Evolutionary conservation across 2,113 vertebrate species (phyloP).

Genomic region (Crotalus helleri): DNA sequence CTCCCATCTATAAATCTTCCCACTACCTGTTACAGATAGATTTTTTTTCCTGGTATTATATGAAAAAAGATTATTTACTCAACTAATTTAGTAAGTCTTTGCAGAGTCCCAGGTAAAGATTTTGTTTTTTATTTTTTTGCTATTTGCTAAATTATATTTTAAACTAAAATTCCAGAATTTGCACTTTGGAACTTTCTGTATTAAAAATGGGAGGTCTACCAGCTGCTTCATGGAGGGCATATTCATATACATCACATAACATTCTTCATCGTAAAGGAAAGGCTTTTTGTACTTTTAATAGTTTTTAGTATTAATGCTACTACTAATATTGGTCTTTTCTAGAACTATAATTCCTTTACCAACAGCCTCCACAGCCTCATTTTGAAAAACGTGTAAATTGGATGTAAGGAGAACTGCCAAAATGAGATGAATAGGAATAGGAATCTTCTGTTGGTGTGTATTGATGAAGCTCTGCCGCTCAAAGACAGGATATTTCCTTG

Average conservation of each 20-base stretch:
- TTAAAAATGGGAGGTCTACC: neutral
- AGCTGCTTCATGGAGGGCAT: neutral
- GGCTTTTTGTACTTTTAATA: neutral
- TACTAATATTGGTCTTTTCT: neutral
- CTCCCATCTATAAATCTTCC: neutral
- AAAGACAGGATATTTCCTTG: constrained; percentile 37
- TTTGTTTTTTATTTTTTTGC: too few relatives aligned
- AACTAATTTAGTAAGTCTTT: neutral
- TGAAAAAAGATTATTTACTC: neutral
- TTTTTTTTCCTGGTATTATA: neutral
- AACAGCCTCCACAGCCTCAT: neutral
- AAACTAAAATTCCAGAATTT: neutral
- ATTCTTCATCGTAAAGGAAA: neutral
- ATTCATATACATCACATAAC: neutral
- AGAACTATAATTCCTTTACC: neutral
- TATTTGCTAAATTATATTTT: neutral
- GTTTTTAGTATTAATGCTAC: neutral
- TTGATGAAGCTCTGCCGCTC: constrained; percentile 39
- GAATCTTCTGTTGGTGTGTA: constrained; percentile 35
- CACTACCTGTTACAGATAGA: neutral
- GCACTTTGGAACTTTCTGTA: neutral
- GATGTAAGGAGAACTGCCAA: neutral
- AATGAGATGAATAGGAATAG: constrained; percentile 3
- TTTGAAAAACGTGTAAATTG: neutral
- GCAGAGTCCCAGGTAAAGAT: neutral